Base-by-base conservation (phyloP, 2,888 invertebrate genomes). In the Cerceris ruficornis region DNA sequence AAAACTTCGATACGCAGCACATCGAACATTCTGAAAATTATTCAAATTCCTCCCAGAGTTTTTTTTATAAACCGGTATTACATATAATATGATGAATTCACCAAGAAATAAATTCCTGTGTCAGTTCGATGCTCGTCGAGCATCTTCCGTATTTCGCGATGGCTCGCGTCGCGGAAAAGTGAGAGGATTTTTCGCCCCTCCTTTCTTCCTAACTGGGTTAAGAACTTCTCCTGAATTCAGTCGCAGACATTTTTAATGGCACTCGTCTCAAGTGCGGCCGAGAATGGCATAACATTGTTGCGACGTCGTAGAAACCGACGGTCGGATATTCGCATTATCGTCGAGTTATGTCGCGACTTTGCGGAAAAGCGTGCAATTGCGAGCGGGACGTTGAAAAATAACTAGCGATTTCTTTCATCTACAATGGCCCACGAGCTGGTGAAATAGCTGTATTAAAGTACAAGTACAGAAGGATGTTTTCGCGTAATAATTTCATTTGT, bases 161-260 rank as follows among this genome's bases (percentile, higher is more conserved):
- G 50, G n/a, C 11, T n/a, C 42, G 58, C 28, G 43, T 50, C 58
- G 50, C 67, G 68, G 50, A 66, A 69, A 60, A 65, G 39, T 42
- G 59, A 39, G 71, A 50, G 49, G 58, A 17, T 17, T 50, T 13
- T 46, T 8, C 46, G 46, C 46, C 55, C 8, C 43, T 14, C 50
- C 57, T 71, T 65, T 71, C 67, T 54, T 66, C 52, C 73, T 80
- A 85, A 84, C 78, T 80, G 79, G 83, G 86, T 83, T 85, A 86
- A 86, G 81, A 77, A 85, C 78, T 78, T 74, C 68, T 83, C 76
- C 28, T 79, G 80, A 84, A 84, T 87, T 82, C 82, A 79, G 60
- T 61, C 69, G 84, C 82, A 82, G 83, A 88, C 86, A 87, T 87
- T 87, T 88, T 85, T 87, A 87, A 84, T 84, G 85, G 82, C 82